Percentiles rank a stretch among this genome's conserved stretches.
These are phyloP conservation scores for Fulica atra DNA, from an alignment of 2,113 vertebrate species.

Conservation along the genomic window DNA sequence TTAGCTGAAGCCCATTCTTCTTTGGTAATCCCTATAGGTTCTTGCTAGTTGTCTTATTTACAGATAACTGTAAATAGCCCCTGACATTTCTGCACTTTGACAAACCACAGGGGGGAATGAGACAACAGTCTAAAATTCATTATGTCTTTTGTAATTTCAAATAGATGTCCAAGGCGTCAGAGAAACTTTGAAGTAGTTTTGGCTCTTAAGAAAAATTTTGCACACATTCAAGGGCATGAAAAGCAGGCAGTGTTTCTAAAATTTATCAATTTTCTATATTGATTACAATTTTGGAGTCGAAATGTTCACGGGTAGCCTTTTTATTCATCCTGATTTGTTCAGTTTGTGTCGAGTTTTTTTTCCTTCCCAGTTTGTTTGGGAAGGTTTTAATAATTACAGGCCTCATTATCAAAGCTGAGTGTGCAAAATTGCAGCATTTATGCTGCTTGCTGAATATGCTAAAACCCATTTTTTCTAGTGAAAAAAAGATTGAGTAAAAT, in stretches of 20 bases:
- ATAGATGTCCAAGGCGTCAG: neutral
- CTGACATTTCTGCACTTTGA: neutral
- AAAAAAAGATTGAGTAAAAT: neutral
- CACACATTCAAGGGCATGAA: neutral
- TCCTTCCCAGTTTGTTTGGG: neutral
- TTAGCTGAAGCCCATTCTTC: neutral
- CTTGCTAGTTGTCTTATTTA: neutral
- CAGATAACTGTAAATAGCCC: neutral
- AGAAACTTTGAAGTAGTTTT: slow-evolving; percentile 25
- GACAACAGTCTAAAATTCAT: neutral
- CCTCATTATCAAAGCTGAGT: neutral
- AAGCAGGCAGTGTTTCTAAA: neutral
- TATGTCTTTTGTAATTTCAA: neutral
- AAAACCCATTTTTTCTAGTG: neutral
- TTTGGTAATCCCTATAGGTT: neutral
- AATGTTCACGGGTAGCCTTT: neutral
- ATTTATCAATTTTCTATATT: neutral
- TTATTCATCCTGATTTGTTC: neutral
- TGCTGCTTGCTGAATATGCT: neutral
- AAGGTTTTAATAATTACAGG: neutral
- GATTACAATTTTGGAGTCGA: neutral
- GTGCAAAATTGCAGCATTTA: neutral
- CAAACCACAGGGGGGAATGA: neutral
- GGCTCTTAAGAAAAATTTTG: neutral
- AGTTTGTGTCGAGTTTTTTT: neutral